Evolutionary conservation across 2,888 invertebrate genomes (phyloP), one percentile per base, ranked within the genome.

Genomic region (Muscina levida): DNA sequence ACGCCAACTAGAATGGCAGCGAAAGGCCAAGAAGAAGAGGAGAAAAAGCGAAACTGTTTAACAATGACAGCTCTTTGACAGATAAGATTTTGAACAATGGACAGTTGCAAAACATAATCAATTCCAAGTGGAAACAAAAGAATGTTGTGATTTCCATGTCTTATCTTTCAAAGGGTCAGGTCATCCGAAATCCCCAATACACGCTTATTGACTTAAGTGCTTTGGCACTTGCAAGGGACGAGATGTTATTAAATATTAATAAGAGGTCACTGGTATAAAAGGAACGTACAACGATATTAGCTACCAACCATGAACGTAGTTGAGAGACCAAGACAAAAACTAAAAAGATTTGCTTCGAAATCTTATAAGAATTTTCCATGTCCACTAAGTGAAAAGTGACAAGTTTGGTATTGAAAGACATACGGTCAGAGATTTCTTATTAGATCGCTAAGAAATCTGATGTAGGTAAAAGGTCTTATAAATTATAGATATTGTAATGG

Each of bases 191-290:
- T 39, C 17, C 59, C 15, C 6, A 17, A 15, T 17, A 46, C 31
- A 48, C 77, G 72, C 81, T 81, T 77, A 48, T 81, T 57, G 74
- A 53, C 74, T 81, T 77, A 77, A 77, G 46, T 56, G 17, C 51
- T 68, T 77, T 77, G 59, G 46, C 67, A 57, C 57, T 65, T n/a
- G 46, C 44, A 4, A 37, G 22, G 8, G 62, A 62, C 17, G 42
- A 68, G 48, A 56, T 56, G 51, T 72, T 81, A 81, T 81, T 81
- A 81, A 81, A 81, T 74, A 81, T 81, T 81, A 77, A 81, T 77
- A 75, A 81, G 77, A 81, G 77, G 77, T 74, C 77, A 81, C 48
- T 65, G 57, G 31, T 59, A 39, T 71, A 57, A 70, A 65, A 56
- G 78, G 59, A 51, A 59, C 51, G 51, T 59, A 78, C 19, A 39